Conservation (phyloP, 2,113 vertebrate species). For the Lampris incognitus region DNA sequence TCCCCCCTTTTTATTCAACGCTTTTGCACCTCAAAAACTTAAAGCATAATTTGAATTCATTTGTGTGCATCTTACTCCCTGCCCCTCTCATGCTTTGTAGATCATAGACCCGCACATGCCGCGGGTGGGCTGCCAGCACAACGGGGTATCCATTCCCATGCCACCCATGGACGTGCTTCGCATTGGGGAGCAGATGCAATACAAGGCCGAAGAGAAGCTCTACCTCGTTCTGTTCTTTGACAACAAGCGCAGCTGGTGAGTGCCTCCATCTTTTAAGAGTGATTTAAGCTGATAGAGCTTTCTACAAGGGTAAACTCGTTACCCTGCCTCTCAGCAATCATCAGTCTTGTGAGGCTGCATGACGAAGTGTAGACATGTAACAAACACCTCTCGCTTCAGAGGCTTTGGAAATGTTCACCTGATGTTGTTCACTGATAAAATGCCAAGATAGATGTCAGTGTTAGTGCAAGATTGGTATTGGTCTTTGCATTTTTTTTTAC, state of each 20-base stretch:
- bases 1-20: background rate
- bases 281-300: slow-evolving; percentile 38
- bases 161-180: slow-evolving; percentile 94
- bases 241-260: slow-evolving; percentile 98
- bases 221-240: slow-evolving; percentile 98
- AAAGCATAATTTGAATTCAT: slow-evolving; percentile 1
- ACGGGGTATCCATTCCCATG: slow-evolving; percentile 94
- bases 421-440: background rate
- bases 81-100: slow-evolving; percentile 67
- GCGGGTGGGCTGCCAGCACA: slow-evolving; percentile 95
- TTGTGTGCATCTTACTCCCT: slow-evolving; percentile 3
- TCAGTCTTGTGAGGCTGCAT: slow-evolving; percentile 35
- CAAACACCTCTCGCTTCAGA: slow-evolving; percentile 13
- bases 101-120: slow-evolving; percentile 99
- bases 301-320: slow-evolving; percentile 39
- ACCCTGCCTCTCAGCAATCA: slow-evolving; percentile 35
- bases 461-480: too few relatives aligned
- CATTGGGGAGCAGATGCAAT: slow-evolving; percentile 98
- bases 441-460: too few relatives aligned
- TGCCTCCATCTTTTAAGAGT: slow-evolving; percentile 6
- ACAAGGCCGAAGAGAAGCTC: slow-evolving; percentile 94
- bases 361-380: slow-evolving; percentile 23
- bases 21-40: background rate
- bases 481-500: background rate
- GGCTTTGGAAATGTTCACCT: slow-evolving; percentile 9